phyloP scores from a whole-genome alignment of 2,888 invertebrate species.

The Dugesia japonica region DNA sequence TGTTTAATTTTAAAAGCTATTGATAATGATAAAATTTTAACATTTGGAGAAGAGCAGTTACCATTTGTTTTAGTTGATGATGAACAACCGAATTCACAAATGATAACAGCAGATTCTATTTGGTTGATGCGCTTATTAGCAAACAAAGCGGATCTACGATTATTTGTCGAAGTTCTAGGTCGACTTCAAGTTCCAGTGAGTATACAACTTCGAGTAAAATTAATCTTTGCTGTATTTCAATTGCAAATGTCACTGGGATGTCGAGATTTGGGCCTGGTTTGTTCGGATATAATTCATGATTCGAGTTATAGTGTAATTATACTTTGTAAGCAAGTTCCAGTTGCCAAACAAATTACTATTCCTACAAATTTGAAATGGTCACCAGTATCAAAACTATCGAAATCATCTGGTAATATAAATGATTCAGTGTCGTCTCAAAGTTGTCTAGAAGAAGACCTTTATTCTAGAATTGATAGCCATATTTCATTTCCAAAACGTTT shows the following conservation, averaged over 20 bases:
- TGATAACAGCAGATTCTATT: slow-evolving; percentile 11
- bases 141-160: slow-evolving; percentile 20
- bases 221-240: slow-evolving; percentile 25
- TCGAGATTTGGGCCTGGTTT: slow-evolving; percentile 81
- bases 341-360: slow-evolving; percentile 63
- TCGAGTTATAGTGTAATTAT: slow-evolving; percentile 67
- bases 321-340: slow-evolving; percentile 60
- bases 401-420: slow-evolving; percentile 35
- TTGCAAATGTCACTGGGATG: slow-evolving; percentile 67
- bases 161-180: background rate
- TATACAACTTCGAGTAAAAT: background rate
- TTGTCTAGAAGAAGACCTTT: slow-evolving; percentile 27
- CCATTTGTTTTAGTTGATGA: slow-evolving; percentile 24
- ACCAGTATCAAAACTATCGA: slow-evolving; percentile 65
- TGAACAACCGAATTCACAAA: background rate
- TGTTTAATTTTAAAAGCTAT: slow-evolving; percentile 3
- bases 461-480: background rate
- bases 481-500: slow-evolving; percentile 15
- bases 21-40: slow-evolving; percentile 17
- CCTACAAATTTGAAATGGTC: slow-evolving; percentile 74
- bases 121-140: slow-evolving; percentile 27
- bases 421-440: background rate
- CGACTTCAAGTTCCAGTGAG: slow-evolving; percentile 14
- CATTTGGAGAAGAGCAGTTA: slow-evolving; percentile 16
- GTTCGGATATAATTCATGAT: slow-evolving; percentile 73